A percentile compares a stretch with the other conserved stretches of the same genome.
Conservation (phyloP, 2,888 invertebrate genomes). For the Tetranychus truncatus region DNA sequence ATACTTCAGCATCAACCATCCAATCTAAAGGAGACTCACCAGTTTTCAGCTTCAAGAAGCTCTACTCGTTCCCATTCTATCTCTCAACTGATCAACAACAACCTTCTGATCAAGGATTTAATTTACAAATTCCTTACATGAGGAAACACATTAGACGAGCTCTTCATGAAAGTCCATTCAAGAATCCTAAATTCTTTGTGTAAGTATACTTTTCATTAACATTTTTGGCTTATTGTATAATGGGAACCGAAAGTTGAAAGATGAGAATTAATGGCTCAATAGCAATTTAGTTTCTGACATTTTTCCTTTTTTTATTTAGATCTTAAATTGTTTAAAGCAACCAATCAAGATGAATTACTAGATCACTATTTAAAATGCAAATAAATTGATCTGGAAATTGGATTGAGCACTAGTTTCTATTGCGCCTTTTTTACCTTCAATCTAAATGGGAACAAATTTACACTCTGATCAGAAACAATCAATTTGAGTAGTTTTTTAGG, state of each 20-base stretch:
- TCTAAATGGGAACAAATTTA: no score
- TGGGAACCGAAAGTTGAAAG: neutral
- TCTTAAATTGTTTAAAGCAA: no score
- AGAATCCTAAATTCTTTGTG: constrained; percentile 7
- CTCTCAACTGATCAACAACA: constrained; percentile 13
- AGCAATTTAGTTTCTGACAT: no score
- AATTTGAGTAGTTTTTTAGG: no score
- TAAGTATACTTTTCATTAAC: neutral
- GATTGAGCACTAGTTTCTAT: no score
- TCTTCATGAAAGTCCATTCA: neutral
- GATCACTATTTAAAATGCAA: no score
- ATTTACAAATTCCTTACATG: constrained; percentile 17
- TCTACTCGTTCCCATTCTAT: constrained; percentile 23
- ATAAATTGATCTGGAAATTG: no score
- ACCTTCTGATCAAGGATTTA: constrained; percentile 7
- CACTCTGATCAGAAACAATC: no score
- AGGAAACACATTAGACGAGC: constrained; percentile 14
- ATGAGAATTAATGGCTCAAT: no score
- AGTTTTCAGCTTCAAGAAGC: constrained; percentile 21
- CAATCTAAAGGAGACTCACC: constrained; percentile 16
- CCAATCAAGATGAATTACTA: no score
- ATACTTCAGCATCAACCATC: constrained; percentile 14
- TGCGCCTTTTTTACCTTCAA: no score
- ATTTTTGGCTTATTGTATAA: neutral
- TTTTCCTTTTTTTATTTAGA: no score